Percentiles rank a stretch among this genome's conserved stretches.
Evolutionary conservation across 2,888 invertebrate genomes (phyloP).

Genomic region (Agonopterix subpropinquella): DNA sequence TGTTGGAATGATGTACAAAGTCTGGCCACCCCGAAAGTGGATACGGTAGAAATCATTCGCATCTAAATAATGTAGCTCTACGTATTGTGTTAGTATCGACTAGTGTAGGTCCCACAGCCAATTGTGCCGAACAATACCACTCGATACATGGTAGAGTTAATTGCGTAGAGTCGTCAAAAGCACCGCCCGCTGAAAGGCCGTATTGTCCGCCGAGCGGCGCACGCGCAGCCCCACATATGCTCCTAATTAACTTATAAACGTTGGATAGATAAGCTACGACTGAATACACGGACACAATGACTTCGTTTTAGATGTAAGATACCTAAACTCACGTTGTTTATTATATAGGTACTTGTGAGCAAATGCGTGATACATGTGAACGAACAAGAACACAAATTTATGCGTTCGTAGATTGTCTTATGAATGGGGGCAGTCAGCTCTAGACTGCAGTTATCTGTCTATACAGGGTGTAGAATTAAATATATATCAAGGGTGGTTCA

Average conservation of each 20-base stretch:
- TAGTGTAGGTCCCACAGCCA: constrained; percentile 11
- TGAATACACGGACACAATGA: constrained; percentile 29
- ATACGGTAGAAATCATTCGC: no score
- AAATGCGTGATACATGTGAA: constrained; percentile 2
- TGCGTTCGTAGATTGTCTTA: constrained; percentile 3
- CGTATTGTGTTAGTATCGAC: neutral
- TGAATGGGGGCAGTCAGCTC: neutral
- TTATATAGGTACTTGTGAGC: neutral
- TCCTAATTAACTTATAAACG: constrained; percentile 60
- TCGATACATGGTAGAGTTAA: constrained; percentile 36
- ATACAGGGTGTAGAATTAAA: no score
- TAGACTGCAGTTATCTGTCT: neutral
- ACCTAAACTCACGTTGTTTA: neutral
- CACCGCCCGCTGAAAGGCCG: constrained; percentile 52
- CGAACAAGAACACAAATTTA: constrained; percentile 3
- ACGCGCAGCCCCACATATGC: constrained; percentile 42
- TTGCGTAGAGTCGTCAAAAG: constrained; percentile 47
- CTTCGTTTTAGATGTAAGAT: constrained; percentile 15
- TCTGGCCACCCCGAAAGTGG: no score
- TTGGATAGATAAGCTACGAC: constrained; percentile 30
- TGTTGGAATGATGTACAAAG: no score
- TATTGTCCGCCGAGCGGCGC: constrained; percentile 48
- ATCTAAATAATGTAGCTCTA: no score
- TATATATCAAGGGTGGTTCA: no score
- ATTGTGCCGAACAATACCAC: constrained; percentile 28